Evolutionary conservation across 1,140 invertebrate species (phyloP).

Genomic region (Bombus balteatus): DNA sequence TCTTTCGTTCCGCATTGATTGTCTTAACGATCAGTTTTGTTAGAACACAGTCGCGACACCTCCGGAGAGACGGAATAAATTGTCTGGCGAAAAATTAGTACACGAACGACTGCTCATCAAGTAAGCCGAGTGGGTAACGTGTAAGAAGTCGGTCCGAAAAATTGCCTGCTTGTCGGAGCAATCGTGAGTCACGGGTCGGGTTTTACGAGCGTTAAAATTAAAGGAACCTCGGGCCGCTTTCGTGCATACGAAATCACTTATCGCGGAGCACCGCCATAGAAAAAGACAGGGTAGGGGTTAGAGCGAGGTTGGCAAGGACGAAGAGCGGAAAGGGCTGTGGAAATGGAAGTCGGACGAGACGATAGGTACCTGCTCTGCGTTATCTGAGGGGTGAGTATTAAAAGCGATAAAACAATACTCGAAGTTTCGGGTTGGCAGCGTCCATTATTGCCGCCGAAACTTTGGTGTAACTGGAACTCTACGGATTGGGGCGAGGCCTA

Average conservation of each 20-base stretch:
- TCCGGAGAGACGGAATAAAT: background rate
- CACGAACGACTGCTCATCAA: slow-evolving; percentile 8
- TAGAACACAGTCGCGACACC: background rate
- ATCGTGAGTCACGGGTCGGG: background rate
- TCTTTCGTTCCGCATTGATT: slow-evolving; percentile 14
- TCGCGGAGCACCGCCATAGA: slow-evolving; percentile 52
- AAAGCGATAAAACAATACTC: slow-evolving; percentile 68
- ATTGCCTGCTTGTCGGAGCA: slow-evolving; percentile 5
- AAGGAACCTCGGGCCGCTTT: slow-evolving; percentile 37
- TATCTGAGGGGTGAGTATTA: slow-evolving; percentile 41
- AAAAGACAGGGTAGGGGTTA: slow-evolving; percentile 15
- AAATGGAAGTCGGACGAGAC: slow-evolving; percentile 12
- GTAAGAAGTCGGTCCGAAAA: slow-evolving; percentile 16
- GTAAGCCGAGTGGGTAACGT: background rate
- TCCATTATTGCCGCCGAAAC: slow-evolving; percentile 67
- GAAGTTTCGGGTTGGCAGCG: slow-evolving; percentile 59
- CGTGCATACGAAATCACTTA: slow-evolving; percentile 62
- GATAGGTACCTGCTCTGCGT: slow-evolving; percentile 15
- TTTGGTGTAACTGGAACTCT: slow-evolving; percentile 61
- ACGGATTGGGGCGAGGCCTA: background rate
- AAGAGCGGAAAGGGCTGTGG: background rate
- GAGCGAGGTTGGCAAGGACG: background rate
- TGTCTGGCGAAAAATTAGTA: slow-evolving; percentile 23
- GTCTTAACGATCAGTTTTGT: slow-evolving; percentile 33
- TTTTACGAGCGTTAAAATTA: slow-evolving; percentile 64